phyloP scores from a whole-genome alignment of 1,140 invertebrate species.

The Drosophila ficusphila region DNA sequence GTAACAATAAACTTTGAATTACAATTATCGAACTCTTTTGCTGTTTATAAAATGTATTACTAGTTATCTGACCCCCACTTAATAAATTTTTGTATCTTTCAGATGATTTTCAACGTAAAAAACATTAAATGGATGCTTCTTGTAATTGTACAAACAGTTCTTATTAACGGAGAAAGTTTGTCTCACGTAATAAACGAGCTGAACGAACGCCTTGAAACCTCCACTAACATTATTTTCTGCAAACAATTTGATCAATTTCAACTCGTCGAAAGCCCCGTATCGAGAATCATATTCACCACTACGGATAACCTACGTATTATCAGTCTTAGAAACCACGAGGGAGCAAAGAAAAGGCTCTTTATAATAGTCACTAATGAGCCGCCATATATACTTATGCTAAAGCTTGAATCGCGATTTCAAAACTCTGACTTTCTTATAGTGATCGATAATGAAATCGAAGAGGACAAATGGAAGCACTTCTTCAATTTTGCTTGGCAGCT shows the following conservation, averaged over 20 bases:
- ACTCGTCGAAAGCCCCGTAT: not conserved
- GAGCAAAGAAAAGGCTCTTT: slow-evolving; percentile 21
- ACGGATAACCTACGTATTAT: slow-evolving; percentile 15
- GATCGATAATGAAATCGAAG: not conserved
- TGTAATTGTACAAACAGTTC: not conserved
- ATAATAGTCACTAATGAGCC: slow-evolving; percentile 30
- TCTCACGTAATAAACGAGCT: slow-evolving; percentile 25
- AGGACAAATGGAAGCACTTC: slow-evolving; percentile 31
- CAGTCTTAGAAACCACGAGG: not conserved
- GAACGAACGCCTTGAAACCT: slow-evolving; percentile 23
- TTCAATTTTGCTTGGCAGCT: slow-evolving; percentile 13
- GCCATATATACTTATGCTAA: slow-evolving; percentile 4
- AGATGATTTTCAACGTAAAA: slow-evolving; percentile 24
- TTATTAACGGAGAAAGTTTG: not conserved
- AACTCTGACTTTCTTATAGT: slow-evolving; percentile 43
- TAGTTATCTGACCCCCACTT: no score
- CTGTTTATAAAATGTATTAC: no score
- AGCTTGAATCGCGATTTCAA: slow-evolving; percentile 33
- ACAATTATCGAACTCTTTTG: no score
- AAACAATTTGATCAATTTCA: not conserved
- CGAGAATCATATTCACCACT: slow-evolving; percentile 4
- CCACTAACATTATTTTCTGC: slow-evolving; percentile 36
- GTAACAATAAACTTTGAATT: no score
- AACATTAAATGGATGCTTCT: not conserved
- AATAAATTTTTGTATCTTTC: slow-evolving; percentile 38